These are phyloP conservation scores for Phalera bucephala DNA, from an alignment of 2,888 invertebrate species.

Conservation along the genomic window DNA sequence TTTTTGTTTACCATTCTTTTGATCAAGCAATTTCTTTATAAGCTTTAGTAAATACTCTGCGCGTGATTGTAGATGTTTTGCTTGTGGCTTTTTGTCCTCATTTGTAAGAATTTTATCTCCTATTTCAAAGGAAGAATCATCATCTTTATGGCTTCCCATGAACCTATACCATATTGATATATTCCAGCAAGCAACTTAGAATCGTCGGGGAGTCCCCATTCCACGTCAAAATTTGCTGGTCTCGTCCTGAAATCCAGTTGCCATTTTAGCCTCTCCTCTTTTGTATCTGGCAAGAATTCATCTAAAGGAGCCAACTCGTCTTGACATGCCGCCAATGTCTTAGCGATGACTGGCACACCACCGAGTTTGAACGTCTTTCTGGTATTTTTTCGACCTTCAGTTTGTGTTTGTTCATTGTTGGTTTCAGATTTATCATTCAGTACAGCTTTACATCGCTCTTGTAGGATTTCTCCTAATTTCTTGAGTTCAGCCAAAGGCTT, in stretches of 20 bases:
- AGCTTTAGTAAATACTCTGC: constrained; percentile 97
- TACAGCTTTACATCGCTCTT: constrained; percentile 91
- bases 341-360: constrained; percentile 97
- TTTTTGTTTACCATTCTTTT: constrained; percentile 89
- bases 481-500: constrained; percentile 95
- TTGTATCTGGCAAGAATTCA: constrained; percentile 89
- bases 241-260: constrained; percentile 91
- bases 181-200: constrained; percentile 95
- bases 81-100: constrained; percentile 96
- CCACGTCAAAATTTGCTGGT: constrained; percentile 95
- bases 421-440: constrained; percentile 86
- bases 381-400: constrained; percentile 78
- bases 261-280: constrained; percentile 92
- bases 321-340: constrained; percentile 94
- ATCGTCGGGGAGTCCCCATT: constrained; percentile 96
- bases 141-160: constrained; percentile 99
- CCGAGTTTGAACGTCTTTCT: constrained; percentile 94
- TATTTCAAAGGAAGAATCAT: constrained; percentile 92
- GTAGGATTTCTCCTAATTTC: constrained; percentile 92
- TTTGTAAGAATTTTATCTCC: constrained; percentile 94
- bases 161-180: constrained; percentile 98
- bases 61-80: constrained; percentile 96
- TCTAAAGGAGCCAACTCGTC: constrained; percentile 96
- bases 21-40: constrained; percentile 90
- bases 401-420: constrained; percentile 64